A percentile compares a stretch with the other conserved stretches of the same genome.
These are phyloP conservation scores for Xenops minutus DNA, from an alignment of 2,797 vertebrate species.

Conservation along the genomic window DNA sequence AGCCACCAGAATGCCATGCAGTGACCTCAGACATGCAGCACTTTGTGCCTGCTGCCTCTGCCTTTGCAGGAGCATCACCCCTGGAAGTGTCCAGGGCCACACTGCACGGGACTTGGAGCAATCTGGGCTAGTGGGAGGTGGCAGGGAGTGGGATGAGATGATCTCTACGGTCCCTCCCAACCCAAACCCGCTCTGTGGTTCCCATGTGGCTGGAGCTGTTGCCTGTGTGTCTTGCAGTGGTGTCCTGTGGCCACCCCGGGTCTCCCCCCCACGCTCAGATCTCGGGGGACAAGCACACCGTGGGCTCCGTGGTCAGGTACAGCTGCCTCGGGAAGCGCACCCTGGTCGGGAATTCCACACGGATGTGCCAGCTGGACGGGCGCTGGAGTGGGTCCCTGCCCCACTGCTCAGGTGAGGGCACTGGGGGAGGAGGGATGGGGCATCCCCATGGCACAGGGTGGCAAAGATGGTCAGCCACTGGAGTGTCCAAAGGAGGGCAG, in stretches of 20 bases:
- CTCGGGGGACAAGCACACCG: conserved; percentile 87
- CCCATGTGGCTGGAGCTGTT: rapidly evolving
- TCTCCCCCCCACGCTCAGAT: conserved; percentile 90
- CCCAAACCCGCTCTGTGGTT: background rate
- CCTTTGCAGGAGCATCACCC: rapidly evolving
- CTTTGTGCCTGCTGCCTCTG: background rate
- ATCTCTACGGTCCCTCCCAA: background rate
- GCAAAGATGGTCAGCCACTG: background rate
- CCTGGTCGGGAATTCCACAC: conserved; percentile 91
- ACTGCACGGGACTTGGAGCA: background rate
- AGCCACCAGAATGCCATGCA: background rate
- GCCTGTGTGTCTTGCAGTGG: conserved; percentile 78
- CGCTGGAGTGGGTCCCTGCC: conserved; percentile 94
- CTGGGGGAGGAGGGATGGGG: background rate
- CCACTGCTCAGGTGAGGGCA: conserved; percentile 88
- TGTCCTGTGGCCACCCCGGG: conserved; percentile 92
- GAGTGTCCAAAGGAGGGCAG: background rate
- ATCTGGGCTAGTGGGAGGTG: background rate
- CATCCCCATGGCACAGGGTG: background rate
- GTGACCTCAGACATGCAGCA: rapidly evolving
- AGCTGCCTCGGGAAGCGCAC: conserved; percentile 86
- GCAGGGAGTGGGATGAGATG: background rate
- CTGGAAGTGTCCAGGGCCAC: background rate
- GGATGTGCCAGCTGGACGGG: conserved; percentile 93
- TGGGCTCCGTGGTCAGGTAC: conserved; percentile 91